Evolutionary conservation across 1,140 invertebrate species (phyloP), one percentile per base, ranked within the genome.

Genomic region (Atta colombica): DNA sequence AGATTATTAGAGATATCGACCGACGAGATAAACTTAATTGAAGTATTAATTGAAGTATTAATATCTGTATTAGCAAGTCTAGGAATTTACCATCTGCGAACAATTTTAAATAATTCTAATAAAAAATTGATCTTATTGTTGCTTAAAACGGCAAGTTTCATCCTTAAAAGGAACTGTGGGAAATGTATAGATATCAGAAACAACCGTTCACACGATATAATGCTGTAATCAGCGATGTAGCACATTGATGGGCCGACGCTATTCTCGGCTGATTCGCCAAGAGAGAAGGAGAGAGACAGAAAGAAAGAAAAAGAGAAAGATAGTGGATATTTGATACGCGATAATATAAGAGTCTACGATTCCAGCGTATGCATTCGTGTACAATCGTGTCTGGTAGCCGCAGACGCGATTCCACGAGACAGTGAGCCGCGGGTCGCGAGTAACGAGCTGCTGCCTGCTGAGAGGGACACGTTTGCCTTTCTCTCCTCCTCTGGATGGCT

Each of bases 381-480:
- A 69, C 85, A 69, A 63, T 88, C 77, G 53, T 61, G 78, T 53
- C 87, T 77, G 78, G 80, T 78, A 87, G 86, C 72, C 60, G 86
- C 81, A 88, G 51, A 89, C 51, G 82, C 86, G 68, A 89, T 89
- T 87, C 80, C 85, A 58, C 65, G 61, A 84, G 86, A 87, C 69
- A 75, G 51, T 58, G 66, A 84, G 66, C 45, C 35, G 77, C 77
- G 71, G 72, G 63, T 77, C 66, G 80, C 81, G 72, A 88, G 80
- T 91, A 91, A 91, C 89, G 88, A 91, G 84, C 88, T 85, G 71
- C 75, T 87, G 86, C 80, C 84, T 55, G 69, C 63, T 82, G 78
- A 68, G 78, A 84, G 60, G 69, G 86, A 84, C 28, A 72, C 61
- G 69, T 74, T 66, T 53, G 35, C 71, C 72, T 69, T 78, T 58